Evolutionary conservation across 2,113 vertebrate genomes (phyloP).

Genomic region (Sander lucioperca): DNA sequence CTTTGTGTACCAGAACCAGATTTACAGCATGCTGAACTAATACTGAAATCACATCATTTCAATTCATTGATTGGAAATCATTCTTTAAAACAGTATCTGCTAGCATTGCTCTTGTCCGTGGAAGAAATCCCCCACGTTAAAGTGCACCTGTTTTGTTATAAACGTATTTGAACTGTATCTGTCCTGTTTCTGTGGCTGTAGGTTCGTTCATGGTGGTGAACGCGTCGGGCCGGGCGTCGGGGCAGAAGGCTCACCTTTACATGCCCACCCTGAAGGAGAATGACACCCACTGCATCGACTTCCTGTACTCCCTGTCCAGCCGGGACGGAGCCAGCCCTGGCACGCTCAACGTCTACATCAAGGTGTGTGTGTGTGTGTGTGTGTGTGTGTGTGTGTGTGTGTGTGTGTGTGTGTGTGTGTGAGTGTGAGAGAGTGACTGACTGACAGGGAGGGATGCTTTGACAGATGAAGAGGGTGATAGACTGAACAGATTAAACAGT

Average conservation of each 20-base stretch:
- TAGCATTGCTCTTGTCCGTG: not conserved
- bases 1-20: too few species aligned
- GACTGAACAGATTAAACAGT: slow-evolving; percentile 20
- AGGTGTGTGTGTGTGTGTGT: slow-evolving; percentile 79
- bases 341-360: slow-evolving; percentile 94
- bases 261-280: slow-evolving; percentile 96
- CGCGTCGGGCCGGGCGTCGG: slow-evolving; percentile 92
- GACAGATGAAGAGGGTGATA: slow-evolving; percentile 11
- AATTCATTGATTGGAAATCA: not conserved
- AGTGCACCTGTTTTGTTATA: not conserved
- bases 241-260: slow-evolving; percentile 95
- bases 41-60: too few species aligned
- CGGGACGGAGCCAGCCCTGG: slow-evolving; percentile 92
- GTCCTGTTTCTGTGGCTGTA: slow-evolving; percentile 50
- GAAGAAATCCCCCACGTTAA: not conserved
- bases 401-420: slow-evolving; percentile 69
- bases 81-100: not conserved
- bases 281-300: slow-evolving; percentile 97
- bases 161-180: not conserved
- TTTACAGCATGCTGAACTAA: too few species aligned
- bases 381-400: slow-evolving; percentile 55
- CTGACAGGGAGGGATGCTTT: slow-evolving; percentile 11
- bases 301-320: slow-evolving; percentile 95
- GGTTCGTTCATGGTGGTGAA: slow-evolving; percentile 99
- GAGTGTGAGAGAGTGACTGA: not conserved